These are phyloP conservation scores for Aphyosemion australe DNA, from an alignment of 2,113 vertebrate genomes.

Conservation along the genomic window DNA sequence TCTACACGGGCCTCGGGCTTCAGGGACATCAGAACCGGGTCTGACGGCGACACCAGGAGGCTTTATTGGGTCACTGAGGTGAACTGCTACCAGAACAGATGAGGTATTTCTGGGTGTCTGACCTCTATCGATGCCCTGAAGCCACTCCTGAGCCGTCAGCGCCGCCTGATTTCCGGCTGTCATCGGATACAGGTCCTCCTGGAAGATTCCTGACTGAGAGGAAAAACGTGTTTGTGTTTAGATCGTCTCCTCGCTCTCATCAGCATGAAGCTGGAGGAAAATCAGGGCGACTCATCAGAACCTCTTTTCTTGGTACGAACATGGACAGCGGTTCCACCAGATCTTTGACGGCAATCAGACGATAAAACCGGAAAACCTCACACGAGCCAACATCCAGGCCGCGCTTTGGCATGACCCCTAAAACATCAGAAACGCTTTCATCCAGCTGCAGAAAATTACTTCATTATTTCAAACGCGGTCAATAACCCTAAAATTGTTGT, in stretches of 20 bases:
- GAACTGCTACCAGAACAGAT: too few species aligned
- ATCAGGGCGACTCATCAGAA: accelerated
- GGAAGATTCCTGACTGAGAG: slow-evolving; percentile 87
- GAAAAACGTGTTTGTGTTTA: neutral
- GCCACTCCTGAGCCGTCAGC: slow-evolving; percentile 89
- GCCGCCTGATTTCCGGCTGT: slow-evolving; percentile 86
- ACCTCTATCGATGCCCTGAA: slow-evolving; percentile 88
- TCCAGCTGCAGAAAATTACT: too few species aligned
- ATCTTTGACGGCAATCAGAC: slow-evolving; percentile 85
- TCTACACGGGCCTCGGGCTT: slow-evolving; percentile 75
- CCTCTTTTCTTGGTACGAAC: slow-evolving; percentile 87
- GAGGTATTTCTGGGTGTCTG: slow-evolving; percentile 33
- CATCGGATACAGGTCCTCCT: slow-evolving; percentile 91
- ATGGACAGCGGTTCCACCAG: slow-evolving; percentile 91
- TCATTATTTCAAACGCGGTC: too few species aligned
- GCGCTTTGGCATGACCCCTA: slow-evolving; percentile 94
- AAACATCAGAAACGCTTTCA: neutral
- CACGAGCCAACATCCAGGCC: slow-evolving; percentile 88
- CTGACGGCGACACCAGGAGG: slow-evolving; percentile 47
- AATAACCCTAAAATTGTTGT: too few species aligned
- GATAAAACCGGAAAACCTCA: slow-evolving; percentile 96
- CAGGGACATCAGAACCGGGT: slow-evolving; percentile 86
- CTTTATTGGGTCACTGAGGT: neutral
- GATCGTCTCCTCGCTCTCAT: neutral
- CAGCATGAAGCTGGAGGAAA: too few species aligned